Conservation (phyloP, 92 coral and sea anemone species). For the Palythoa heliodiscus region DNA sequence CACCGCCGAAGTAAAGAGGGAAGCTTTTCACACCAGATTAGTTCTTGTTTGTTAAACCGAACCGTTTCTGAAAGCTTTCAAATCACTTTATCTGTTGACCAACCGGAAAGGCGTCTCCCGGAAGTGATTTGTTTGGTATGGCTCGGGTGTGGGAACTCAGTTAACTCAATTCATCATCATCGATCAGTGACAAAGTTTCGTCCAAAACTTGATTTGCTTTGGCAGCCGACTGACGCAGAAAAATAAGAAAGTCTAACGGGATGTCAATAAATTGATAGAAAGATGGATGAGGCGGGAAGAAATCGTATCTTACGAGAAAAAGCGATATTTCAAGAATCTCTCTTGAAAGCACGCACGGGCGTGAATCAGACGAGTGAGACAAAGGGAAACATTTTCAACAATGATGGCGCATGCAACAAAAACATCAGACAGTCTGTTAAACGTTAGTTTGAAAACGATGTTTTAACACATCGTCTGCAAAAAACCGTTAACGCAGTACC, state of each 20-base stretch:
- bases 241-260: background rate
- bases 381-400: no score
- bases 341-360: background rate
- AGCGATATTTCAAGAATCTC: constrained; percentile 14
- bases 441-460: no score
- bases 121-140: constrained; percentile 21
- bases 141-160: constrained; percentile 27
- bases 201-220: constrained; percentile 5
- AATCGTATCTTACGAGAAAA: background rate
- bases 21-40: background rate
- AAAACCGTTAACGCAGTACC: no score
- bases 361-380: no score
- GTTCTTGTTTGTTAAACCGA: background rate
- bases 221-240: constrained; percentile 14
- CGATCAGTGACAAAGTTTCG: constrained; percentile 39
- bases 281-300: background rate
- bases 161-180: constrained; percentile 32
- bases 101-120: constrained; percentile 37
- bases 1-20: constrained; percentile 15
- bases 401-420: no score
- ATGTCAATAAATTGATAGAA: background rate
- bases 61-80: constrained; percentile 20
- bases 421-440: no score
- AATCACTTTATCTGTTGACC: constrained; percentile 26
- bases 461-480: no score